Evolutionary conservation across 2,888 invertebrate species (phyloP).

Genomic region (Tenthredo scrophulariae): DNA sequence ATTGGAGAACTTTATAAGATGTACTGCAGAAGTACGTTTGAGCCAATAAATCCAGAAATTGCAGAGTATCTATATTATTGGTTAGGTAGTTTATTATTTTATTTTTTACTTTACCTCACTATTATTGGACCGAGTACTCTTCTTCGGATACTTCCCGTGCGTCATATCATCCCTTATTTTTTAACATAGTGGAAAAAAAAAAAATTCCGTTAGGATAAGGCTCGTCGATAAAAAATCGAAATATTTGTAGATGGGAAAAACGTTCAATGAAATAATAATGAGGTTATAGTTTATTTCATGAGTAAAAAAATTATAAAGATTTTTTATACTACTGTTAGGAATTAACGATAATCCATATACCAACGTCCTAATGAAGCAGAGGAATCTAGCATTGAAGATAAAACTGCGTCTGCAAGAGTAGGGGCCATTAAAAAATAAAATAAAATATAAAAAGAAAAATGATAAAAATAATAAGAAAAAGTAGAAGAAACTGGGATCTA

Average conservation of each 20-base stretch:
- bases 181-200: too few species aligned
- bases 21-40: not conserved
- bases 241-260: too few species aligned
- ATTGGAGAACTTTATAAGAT: not conserved
- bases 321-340: not conserved
- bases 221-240: too few species aligned
- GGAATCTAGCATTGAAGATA: constrained; percentile 4
- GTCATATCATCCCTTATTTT: too few species aligned
- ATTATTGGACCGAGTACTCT: too few species aligned
- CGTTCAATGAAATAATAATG: too few species aligned
- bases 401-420: not conserved
- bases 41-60: constrained; percentile 3
- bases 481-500: not conserved
- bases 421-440: not conserved
- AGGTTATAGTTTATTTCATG: not conserved
- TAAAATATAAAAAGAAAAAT: too few species aligned
- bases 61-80: not conserved
- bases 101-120: not conserved
- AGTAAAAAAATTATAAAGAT: not conserved
- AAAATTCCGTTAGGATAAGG: too few species aligned
- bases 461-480: not conserved
- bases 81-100: not conserved
- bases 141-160: too few species aligned
- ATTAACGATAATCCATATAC: not conserved
- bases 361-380: not conserved